Percentiles rank a stretch among this genome's conserved stretches.
Evolutionary conservation across 2,797 vertebrate genomes (phyloP).

Genomic region (Rhinoraja longicauda): DNA sequence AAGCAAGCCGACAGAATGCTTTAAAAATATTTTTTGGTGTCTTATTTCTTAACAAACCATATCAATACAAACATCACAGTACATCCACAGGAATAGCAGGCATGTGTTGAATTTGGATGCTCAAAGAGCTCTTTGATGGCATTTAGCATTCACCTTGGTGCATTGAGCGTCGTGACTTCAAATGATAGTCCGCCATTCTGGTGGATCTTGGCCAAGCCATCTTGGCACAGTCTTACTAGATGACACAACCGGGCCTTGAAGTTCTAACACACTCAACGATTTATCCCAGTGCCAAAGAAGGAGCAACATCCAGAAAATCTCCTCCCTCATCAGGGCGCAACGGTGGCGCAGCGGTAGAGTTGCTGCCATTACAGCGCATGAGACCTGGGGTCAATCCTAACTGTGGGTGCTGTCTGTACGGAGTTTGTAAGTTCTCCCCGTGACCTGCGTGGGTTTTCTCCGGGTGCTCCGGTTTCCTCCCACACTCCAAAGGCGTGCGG

Average conservation of each 20-base stretch:
- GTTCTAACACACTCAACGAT: too few relatives aligned
- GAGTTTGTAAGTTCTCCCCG: too few relatives aligned
- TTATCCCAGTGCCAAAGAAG: neutral
- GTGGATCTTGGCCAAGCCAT: neutral
- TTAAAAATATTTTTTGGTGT: neutral
- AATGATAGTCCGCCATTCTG: neutral
- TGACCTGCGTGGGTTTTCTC: too few relatives aligned
- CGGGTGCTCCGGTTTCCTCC: too few relatives aligned
- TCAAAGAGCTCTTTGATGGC: neutral
- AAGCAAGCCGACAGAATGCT: too few relatives aligned
- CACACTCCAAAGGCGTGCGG: too few relatives aligned
- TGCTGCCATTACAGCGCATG: too few relatives aligned
- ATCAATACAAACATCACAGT: neutral
- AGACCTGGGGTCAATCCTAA: too few relatives aligned
- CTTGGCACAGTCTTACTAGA: neutral
- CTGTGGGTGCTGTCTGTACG: too few relatives aligned
- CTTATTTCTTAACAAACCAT: neutral
- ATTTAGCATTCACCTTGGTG: neutral
- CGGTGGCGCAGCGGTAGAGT: too few relatives aligned
- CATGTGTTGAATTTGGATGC: neutral
- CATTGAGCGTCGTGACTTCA: neutral
- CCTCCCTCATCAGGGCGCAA: neutral
- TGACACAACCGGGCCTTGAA: neutral
- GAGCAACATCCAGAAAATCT: neutral
- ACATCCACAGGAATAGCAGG: neutral